Conservation (phyloP, 2,113 vertebrate genomes). For the Dunckerocampus dactyliophorus region DNA sequence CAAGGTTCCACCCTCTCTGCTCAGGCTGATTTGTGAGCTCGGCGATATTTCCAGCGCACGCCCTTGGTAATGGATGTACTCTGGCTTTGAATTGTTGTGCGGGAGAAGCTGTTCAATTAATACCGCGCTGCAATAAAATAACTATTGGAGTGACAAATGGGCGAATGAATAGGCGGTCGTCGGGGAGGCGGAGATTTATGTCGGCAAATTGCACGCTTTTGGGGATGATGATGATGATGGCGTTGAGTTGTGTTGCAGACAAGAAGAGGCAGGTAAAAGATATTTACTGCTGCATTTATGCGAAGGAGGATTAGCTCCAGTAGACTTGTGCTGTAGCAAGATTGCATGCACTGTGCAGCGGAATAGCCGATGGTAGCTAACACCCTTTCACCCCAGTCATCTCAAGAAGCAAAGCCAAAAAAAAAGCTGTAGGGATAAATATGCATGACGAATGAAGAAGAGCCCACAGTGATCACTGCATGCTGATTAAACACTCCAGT, state of each 20-base stretch:
- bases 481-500: slow-evolving; percentile 61
- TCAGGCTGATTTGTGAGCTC: slow-evolving; percentile 67
- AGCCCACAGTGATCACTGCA: slow-evolving; percentile 50
- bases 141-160: slow-evolving; percentile 69
- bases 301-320: slow-evolving; percentile 52
- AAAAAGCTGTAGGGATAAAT: slow-evolving; percentile 48
- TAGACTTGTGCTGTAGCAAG: background rate
- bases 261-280: slow-evolving; percentile 60
- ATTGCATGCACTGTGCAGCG: slow-evolving; percentile 23
- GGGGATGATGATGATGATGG: slow-evolving; percentile 51
- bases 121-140: slow-evolving; percentile 64
- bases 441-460: slow-evolving; percentile 43
- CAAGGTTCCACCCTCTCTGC: slow-evolving; percentile 56
- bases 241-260: slow-evolving; percentile 52
- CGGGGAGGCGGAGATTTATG: slow-evolving; percentile 53
- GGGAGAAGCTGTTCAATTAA: slow-evolving; percentile 71
- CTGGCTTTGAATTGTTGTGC: slow-evolving; percentile 66
- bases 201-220: slow-evolving; percentile 57
- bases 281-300: slow-evolving; percentile 60
- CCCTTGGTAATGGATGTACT: slow-evolving; percentile 61
- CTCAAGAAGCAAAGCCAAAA: slow-evolving; percentile 43
- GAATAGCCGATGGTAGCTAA: slow-evolving; percentile 34
- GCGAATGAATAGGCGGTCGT: slow-evolving; percentile 63
- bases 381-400: slow-evolving; percentile 43
- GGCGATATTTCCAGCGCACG: slow-evolving; percentile 46